phyloP scores from a whole-genome alignment of 2,113 vertebrate genomes.

The Neodon shergylaensis region DNA sequence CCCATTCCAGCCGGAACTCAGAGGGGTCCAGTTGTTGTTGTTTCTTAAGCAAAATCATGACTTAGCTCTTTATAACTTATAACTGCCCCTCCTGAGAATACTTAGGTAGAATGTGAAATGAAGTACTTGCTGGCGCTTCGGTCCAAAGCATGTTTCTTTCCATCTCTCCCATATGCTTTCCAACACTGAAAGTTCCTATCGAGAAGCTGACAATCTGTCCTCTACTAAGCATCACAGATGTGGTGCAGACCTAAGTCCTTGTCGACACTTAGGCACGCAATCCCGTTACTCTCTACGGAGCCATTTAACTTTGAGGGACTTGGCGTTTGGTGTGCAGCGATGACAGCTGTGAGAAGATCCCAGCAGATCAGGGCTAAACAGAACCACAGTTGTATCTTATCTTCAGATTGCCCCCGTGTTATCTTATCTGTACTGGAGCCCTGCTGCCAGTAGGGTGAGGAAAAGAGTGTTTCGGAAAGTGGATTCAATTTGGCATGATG shows the following conservation, averaged over 20 bases:
- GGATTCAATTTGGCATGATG: not conserved
- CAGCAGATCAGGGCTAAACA: constrained; percentile 67
- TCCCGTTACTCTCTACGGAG: constrained; percentile 46
- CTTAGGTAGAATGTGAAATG: constrained; percentile 20
- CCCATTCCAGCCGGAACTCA: constrained; percentile 10
- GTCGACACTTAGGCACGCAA: constrained; percentile 56
- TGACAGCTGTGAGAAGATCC: constrained; percentile 49
- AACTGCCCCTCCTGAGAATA: not conserved
- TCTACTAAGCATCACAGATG: constrained; percentile 62
- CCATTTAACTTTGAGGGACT: constrained; percentile 70
- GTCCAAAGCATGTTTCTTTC: constrained; percentile 33
- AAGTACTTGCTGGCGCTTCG: constrained; percentile 24
- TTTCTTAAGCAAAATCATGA: constrained; percentile 65
- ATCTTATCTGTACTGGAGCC: not conserved
- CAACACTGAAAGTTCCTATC: not conserved
- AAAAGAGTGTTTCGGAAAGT: not conserved
- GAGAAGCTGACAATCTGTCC: constrained; percentile 69
- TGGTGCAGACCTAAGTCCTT: constrained; percentile 71
- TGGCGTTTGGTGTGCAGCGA: constrained; percentile 64
- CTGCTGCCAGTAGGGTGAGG: not conserved
- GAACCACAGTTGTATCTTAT: not conserved
- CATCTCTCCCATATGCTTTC: constrained; percentile 56
- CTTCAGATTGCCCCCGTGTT: not conserved
- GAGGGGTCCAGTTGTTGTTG: constrained; percentile 8
- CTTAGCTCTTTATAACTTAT: constrained; percentile 48